phyloP scores from a whole-genome alignment of 1,140 invertebrate genomes.

The Aphelenchoides besseyi region DNA sequence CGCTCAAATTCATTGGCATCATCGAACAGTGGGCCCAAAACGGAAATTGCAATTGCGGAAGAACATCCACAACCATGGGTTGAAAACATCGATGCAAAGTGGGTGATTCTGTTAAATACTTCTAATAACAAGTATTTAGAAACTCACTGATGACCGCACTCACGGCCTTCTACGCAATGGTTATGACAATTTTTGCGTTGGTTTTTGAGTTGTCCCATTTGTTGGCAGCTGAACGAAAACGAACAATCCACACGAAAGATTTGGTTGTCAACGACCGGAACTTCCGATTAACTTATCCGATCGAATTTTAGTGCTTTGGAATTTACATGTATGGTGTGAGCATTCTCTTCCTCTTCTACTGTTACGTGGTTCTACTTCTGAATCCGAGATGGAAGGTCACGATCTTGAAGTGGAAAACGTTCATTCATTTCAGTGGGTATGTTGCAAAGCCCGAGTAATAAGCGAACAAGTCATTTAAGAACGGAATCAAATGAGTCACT shows the following conservation, averaged over 20 bases:
- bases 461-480: no score
- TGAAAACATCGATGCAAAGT: no score
- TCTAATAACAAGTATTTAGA: conserved; percentile 40
- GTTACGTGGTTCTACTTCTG: conserved; percentile 90
- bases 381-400: conserved; percentile 70
- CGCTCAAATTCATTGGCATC: no score
- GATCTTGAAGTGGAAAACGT: conserved; percentile 32
- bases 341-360: conserved; percentile 89
- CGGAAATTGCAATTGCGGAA: no score
- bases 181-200: conserved; percentile 58
- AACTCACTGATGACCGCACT: conserved; percentile 54
- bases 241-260: conserved; percentile 41
- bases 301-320: conserved; percentile 81
- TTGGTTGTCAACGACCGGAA: no score
- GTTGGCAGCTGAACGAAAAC: conserved; percentile 36
- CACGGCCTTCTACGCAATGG: conserved; percentile 52
- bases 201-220: conserved; percentile 55
- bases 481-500: no score
- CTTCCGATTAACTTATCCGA: no score
- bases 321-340: conserved; percentile 91
- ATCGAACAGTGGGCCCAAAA: no score
- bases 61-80: no score
- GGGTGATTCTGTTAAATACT: no score
- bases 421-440: conserved; percentile 5
- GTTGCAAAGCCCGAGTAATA: no score